phyloP scores from a whole-genome alignment of 2,797 vertebrate species.

The Lutjanus campechanus region DNA sequence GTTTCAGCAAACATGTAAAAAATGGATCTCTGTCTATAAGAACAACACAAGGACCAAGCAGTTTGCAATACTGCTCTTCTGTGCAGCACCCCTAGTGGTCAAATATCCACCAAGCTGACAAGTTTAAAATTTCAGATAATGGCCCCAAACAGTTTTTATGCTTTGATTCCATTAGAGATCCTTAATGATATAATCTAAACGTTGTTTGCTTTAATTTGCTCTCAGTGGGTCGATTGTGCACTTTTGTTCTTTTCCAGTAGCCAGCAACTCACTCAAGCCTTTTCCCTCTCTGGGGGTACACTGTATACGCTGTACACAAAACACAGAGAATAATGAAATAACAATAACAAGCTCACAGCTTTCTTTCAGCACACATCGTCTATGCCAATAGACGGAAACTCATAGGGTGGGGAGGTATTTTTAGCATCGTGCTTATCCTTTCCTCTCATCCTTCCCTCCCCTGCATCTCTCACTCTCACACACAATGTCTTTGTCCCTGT shows the following conservation, averaged over 20 bases:
- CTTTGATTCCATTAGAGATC: conserved; percentile 28
- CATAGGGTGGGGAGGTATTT: conserved; percentile 71
- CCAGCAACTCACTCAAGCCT: conserved; percentile 29
- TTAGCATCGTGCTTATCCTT: conserved; percentile 75
- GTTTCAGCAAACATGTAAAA: conserved; percentile 13
- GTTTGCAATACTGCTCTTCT: neutral
- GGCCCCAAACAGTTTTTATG: conserved; percentile 31
- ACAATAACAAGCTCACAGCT: conserved; percentile 69
- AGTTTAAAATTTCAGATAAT: conserved; percentile 48
- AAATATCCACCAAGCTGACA: conserved; percentile 3
- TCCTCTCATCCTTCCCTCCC: conserved; percentile 64
- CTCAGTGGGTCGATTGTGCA: conserved; percentile 51
- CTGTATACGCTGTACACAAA: conserved; percentile 44
- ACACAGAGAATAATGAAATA: conserved; percentile 69
- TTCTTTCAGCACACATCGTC: conserved; percentile 64
- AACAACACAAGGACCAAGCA: neutral
- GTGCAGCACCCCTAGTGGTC: neutral
- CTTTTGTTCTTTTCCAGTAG: conserved; percentile 52
- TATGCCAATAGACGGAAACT: conserved; percentile 63
- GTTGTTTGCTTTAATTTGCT: conserved; percentile 58
- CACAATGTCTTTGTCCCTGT: conserved; percentile 72
- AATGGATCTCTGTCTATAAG: neutral
- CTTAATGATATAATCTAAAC: conserved; percentile 48
- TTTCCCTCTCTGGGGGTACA: conserved; percentile 26
- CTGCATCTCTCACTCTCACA: conserved; percentile 69